These are phyloP conservation scores for Odontamblyopus lacepedii DNA, from an alignment of 2,797 vertebrate species.

Conservation along the genomic window DNA sequence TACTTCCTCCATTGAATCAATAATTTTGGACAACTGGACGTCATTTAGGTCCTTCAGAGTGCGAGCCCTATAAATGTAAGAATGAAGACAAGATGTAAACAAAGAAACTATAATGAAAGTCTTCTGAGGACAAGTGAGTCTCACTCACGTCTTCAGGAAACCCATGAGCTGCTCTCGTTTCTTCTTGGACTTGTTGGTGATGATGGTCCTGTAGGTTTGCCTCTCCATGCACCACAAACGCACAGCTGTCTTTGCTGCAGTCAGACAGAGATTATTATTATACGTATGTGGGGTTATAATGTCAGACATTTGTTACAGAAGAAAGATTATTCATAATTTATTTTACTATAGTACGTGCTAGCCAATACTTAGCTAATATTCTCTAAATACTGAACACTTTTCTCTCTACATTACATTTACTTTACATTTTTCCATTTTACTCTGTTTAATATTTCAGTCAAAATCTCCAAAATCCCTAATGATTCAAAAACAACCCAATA, in stretches of 20 bases:
- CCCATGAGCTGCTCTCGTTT: slow-evolving; percentile 77
- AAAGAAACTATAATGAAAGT: not conserved
- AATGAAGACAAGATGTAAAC: not conserved
- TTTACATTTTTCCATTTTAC: not conserved
- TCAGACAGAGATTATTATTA: not conserved
- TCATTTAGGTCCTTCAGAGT: slow-evolving; percentile 81
- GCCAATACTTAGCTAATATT: not conserved
- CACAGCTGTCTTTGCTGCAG: slow-evolving; percentile 74
- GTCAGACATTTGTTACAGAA: not conserved
- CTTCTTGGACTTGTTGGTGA: slow-evolving; percentile 81
- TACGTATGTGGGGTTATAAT: not conserved
- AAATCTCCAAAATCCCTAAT: no score
- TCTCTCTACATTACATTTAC: not conserved
- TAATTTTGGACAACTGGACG: slow-evolving; percentile 79
- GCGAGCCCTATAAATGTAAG: slow-evolving; percentile 62
- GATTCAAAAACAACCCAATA: no score
- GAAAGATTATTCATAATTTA: no score
- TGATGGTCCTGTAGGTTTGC: slow-evolving; percentile 81
- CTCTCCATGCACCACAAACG: slow-evolving; percentile 82
- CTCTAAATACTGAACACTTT: not conserved
- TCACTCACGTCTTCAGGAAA: slow-evolving; percentile 79
- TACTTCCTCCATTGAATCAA: slow-evolving; percentile 87
- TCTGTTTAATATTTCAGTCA: no score
- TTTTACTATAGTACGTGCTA: not conserved
- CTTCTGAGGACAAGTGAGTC: not conserved